Conservation (phyloP, 2,797 vertebrate species). For the Cichlasoma orientale region DNA sequence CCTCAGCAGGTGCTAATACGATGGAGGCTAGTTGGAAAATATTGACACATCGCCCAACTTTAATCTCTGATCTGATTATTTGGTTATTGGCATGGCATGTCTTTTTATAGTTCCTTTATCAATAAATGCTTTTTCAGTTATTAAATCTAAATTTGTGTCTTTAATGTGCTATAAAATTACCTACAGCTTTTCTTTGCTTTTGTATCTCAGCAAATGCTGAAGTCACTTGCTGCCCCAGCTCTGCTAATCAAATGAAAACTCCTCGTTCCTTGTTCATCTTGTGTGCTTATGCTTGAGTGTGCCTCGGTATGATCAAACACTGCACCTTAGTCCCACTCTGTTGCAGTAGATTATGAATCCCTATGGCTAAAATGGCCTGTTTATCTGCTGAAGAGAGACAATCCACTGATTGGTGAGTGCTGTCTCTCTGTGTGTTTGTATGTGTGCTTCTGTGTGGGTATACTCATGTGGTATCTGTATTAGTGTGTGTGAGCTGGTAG, state of each 20-base stretch:
- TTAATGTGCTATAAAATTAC: not conserved
- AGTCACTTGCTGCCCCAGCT: constrained; percentile 8
- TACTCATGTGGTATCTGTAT: constrained; percentile 45
- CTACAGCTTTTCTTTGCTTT: not conserved
- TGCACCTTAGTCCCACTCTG: constrained; percentile 48
- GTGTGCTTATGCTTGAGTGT: constrained; percentile 47
- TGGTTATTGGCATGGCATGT: not conserved
- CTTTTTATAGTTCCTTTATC: not conserved
- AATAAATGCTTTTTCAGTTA: not conserved
- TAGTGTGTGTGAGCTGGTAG: constrained; percentile 68
- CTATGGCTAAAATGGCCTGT: constrained; percentile 70
- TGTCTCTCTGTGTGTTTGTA: constrained; percentile 23
- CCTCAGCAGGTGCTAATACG: not conserved
- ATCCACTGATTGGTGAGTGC: constrained; percentile 71
- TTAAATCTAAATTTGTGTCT: not conserved
- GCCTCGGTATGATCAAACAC: constrained; percentile 63
- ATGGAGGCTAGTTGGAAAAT: not conserved
- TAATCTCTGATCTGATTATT: not conserved
- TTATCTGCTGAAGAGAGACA: constrained; percentile 66
- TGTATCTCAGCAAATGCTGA: constrained; percentile 6
- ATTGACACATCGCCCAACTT: not conserved
- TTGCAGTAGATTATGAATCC: constrained; percentile 66
- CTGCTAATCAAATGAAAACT: constrained; percentile 62
- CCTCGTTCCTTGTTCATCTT: constrained; percentile 37
- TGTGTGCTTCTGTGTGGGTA: constrained; percentile 14